Base-by-base conservation (phyloP, 1,140 invertebrate genomes). In the Diploscapter pachys region DNA sequence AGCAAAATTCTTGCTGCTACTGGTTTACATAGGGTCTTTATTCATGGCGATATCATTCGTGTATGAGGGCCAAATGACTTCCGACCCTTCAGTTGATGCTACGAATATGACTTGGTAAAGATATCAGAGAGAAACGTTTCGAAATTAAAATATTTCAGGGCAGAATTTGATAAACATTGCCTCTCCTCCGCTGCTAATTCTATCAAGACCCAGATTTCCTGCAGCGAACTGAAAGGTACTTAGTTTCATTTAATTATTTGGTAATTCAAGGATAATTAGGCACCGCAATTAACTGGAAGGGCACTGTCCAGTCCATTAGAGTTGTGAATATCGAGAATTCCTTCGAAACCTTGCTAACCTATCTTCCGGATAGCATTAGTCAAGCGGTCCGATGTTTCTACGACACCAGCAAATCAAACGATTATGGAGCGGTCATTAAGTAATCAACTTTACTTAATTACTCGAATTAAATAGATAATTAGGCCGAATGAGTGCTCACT, bases 81-180 rank as follows among this genome's bases (percentile, higher is more conserved):
- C 71, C 52, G 81, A 81, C 68, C 62, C 72, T 13, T 59, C 71
- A 54, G 73, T 73, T 4, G 74, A 84, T 9, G 62, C 80, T 6
- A 82, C 81, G 5, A 83, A 84, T 63, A 79, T 84, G 76, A 83
- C 82, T 11, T 83, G 81, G 81, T 65, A 65, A 53, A 70, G 80
- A 63, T 82, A 82, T 63, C 76, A 1, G 8, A 50, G 13, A 65
- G 2, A 9, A 8, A 1, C 8, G 1, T 65, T 1, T 8, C 8
- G 31, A 31, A 9, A 9, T 9, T 65, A 65, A 31, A 31, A 31
- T 31, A 31, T 31, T 31, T 31, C 31, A 31, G 63, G 63, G 9
- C 66, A 6, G 52, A 68, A 48, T 68, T 55, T 54, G 66, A 83
- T 52, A 68, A 80, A 57, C 75, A 81, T 62, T 83, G 81, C 59